These are phyloP conservation scores for Meloe dianella DNA, from an alignment of 2,888 invertebrate genomes.

Conservation along the genomic window DNA sequence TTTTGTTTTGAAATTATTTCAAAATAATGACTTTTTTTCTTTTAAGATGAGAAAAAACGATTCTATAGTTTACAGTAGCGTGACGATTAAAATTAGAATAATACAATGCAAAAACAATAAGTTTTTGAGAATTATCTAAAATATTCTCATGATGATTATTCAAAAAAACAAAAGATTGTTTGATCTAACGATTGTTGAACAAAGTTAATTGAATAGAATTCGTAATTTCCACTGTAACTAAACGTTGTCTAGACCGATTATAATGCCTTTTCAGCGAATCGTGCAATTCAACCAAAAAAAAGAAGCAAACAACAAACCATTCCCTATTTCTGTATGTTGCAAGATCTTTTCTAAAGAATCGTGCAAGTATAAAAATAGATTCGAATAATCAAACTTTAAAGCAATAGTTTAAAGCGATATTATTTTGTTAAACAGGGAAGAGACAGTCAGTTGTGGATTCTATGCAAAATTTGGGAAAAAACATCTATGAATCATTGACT, in stretches of 20 bases:
- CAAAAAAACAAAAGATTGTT: neutral
- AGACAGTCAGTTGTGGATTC: too few species aligned
- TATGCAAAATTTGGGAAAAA: too few species aligned
- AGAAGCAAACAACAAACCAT: neutral
- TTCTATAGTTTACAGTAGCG: neutral
- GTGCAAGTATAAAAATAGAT: too few species aligned
- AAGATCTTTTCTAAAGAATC: too few species aligned
- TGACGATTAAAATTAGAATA: conserved; percentile 3
- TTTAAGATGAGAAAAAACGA: neutral
- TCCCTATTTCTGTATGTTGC: too few species aligned
- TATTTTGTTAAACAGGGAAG: too few species aligned
- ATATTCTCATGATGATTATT: neutral
- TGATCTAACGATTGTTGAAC: neutral
- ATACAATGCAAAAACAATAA: neutral
- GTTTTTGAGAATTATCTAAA: neutral
- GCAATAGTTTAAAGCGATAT: too few species aligned
- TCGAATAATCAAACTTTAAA: too few species aligned
- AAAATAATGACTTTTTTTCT: neutral
- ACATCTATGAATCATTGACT: neutral
- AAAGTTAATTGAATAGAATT: neutral
- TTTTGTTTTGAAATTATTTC: neutral
- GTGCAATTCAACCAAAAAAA: neutral
- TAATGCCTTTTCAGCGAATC: neutral
- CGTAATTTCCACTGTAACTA: neutral
- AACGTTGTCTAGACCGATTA: neutral